These are phyloP conservation scores for Dilophus febrilis DNA, from an alignment of 2,888 invertebrate species.

Conservation along the genomic window DNA sequence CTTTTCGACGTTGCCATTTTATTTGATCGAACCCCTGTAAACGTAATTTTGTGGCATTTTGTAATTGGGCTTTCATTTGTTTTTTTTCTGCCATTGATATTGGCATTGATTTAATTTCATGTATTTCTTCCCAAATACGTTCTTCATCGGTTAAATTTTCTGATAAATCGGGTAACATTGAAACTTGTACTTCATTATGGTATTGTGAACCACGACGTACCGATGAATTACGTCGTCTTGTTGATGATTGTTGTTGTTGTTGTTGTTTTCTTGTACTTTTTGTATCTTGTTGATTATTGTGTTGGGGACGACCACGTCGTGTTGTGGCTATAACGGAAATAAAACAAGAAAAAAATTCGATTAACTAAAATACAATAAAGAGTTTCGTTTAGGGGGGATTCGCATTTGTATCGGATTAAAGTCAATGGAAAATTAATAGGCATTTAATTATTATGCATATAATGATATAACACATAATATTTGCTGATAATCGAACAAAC, in stretches of 20 bases:
- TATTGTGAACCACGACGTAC: conserved; percentile 33
- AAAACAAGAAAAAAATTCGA: too few relatives aligned
- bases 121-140: conserved; percentile 70
- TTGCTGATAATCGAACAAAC: too few relatives aligned
- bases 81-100: conserved; percentile 68
- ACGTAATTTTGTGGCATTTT: conserved; percentile 67
- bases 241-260: conserved; percentile 39
- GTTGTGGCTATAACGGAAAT: conserved; percentile 52
- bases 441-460: too few relatives aligned
- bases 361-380: too few relatives aligned
- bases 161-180: conserved; percentile 69
- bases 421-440: too few relatives aligned
- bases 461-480: too few relatives aligned
- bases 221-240: conserved; percentile 34
- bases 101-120: conserved; percentile 71
- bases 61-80: conserved; percentile 58
- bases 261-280: conserved; percentile 46
- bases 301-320: conserved; percentile 43
- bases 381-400: too few relatives aligned
- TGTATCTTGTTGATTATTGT: conserved; percentile 38
- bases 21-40: conserved; percentile 67
- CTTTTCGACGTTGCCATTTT: conserved; percentile 61
- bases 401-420: too few relatives aligned
- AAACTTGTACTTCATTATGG: conserved; percentile 51
- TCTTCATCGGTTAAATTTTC: conserved; percentile 68